Evolutionary conservation across 2,797 vertebrate species (phyloP).

Genomic region (Ceryle rudis): DNA sequence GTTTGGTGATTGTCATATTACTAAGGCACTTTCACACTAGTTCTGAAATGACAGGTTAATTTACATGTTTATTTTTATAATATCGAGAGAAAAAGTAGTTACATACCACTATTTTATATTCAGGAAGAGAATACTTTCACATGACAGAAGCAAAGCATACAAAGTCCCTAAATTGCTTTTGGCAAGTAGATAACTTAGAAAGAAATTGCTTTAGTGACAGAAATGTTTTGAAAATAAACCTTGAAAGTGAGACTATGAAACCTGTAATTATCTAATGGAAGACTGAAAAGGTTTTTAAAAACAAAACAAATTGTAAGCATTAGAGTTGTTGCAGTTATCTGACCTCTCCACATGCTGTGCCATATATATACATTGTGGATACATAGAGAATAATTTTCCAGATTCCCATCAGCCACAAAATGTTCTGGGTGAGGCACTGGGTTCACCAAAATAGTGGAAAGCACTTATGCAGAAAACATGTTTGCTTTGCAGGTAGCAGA

Average conservation of each 20-base stretch:
- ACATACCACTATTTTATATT: not conserved
- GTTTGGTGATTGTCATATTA: not conserved
- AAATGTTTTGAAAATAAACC: conserved; percentile 57
- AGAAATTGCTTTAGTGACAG: conserved; percentile 16
- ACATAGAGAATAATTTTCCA: not conserved
- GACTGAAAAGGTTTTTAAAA: not conserved
- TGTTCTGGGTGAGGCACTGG: not conserved
- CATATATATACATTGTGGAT: fast-evolving
- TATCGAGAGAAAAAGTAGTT: not conserved
- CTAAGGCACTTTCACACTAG: not conserved
- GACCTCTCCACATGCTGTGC: not conserved
- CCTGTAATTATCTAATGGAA: conserved; percentile 37
- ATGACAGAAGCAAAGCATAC: too few relatives aligned
- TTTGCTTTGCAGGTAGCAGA: not conserved
- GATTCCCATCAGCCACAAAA: not conserved
- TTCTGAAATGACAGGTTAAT: not conserved
- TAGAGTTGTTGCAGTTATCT: not conserved
- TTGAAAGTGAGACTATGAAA: conserved; percentile 24
- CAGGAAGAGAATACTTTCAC: not conserved
- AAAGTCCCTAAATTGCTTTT: conserved; percentile 37
- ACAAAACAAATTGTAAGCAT: not conserved
- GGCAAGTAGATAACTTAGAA: conserved; percentile 24
- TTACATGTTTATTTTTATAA: not conserved
- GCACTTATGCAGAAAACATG: fast-evolving
- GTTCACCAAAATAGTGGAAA: not conserved